phyloP scores from a whole-genome alignment of 2,888 invertebrate species.

The Cremastinae sp. region DNA sequence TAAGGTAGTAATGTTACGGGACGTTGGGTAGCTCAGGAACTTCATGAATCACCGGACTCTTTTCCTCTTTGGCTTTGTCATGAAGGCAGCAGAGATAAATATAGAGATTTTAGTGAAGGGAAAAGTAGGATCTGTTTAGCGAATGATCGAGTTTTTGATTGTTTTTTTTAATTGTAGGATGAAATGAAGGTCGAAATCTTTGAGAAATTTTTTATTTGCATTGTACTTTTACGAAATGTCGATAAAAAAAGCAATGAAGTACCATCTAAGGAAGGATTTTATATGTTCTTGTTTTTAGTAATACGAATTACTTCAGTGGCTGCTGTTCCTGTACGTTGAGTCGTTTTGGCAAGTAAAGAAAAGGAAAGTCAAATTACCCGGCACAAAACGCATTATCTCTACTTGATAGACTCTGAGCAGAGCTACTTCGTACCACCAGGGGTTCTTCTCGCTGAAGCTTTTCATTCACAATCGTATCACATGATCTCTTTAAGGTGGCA shows the following conservation, averaged over 20 bases:
- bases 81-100: constrained; percentile 36
- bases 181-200: constrained; percentile 48
- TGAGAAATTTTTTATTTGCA: not conserved
- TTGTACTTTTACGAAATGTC: not conserved
- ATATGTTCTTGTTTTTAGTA: too few species aligned
- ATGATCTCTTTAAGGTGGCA: constrained; percentile 9
- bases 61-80: constrained; percentile 48
- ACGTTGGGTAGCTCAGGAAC: constrained; percentile 74
- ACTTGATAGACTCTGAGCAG: constrained; percentile 75
- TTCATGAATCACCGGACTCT: constrained; percentile 73
- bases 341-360: constrained; percentile 56
- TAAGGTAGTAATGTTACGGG: constrained; percentile 77
- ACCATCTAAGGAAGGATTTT: too few species aligned
- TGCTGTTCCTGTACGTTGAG: constrained; percentile 27
- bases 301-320: not conserved
- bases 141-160: constrained; percentile 35
- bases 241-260: too few species aligned
- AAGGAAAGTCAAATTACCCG: constrained; percentile 77
- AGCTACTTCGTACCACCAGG: constrained; percentile 64
- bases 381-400: constrained; percentile 78
- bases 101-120: constrained; percentile 35
- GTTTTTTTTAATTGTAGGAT: constrained; percentile 53
- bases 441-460: constrained; percentile 51
- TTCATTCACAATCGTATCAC: constrained; percentile 28
- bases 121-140: constrained; percentile 70